These are phyloP conservation scores for Drosophila mettleri DNA, from an alignment of 2,888 invertebrate species.

Conservation along the genomic window DNA sequence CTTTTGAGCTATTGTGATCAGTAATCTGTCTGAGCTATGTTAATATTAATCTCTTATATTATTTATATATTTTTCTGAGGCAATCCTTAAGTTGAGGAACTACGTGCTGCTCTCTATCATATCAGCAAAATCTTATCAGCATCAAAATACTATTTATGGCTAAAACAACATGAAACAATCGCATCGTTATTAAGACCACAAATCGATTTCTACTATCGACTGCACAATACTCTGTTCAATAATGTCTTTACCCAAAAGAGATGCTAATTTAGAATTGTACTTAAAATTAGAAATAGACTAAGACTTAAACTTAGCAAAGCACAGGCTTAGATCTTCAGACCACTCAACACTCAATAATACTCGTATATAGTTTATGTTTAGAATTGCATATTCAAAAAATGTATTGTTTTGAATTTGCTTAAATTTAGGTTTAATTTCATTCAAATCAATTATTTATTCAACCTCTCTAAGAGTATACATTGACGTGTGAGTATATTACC, in stretches of 20 bases:
- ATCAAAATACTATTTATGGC: conserved; percentile 5
- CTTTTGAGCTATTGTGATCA: no score
- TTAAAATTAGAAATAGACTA: neutral
- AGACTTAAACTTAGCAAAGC: neutral
- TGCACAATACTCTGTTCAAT: neutral
- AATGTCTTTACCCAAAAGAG: no score
- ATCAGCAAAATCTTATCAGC: conserved; percentile 7
- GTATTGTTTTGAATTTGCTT: neutral
- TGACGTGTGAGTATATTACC: neutral
- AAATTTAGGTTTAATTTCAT: neutral
- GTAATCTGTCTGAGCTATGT: neutral
- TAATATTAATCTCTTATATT: neutral
- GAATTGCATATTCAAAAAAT: neutral
- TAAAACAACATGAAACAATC: conserved; percentile 1
- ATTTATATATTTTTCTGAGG: neutral
- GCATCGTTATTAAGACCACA: neutral
- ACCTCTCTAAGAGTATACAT: neutral
- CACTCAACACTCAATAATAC: no score
- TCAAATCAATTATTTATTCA: no score
- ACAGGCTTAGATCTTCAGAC: neutral
- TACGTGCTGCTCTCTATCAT: neutral
- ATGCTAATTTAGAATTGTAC: no score
- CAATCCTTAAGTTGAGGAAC: neutral
- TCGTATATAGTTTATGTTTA: neutral
- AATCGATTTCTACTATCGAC: neutral